Conservation (phyloP, 2,888 invertebrate species). For the Pammene fasciana region DNA sequence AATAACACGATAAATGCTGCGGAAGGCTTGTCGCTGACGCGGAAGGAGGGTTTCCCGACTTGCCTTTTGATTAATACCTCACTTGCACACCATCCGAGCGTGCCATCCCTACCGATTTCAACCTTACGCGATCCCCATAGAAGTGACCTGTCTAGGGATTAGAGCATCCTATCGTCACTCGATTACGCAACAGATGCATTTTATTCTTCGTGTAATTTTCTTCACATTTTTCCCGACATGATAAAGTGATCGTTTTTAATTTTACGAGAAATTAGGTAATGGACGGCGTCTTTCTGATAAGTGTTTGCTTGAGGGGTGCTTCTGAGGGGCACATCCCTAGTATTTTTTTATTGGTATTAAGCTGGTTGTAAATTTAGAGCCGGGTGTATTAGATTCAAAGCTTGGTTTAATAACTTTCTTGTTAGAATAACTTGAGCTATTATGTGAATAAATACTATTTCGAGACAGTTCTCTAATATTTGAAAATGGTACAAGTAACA, state of each 20-base stretch:
- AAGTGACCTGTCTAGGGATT: constrained; percentile 44
- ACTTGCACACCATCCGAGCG: constrained; percentile 53
- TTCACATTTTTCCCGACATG: constrained; percentile 53
- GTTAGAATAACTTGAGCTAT: background rate
- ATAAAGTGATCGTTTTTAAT: constrained; percentile 71
- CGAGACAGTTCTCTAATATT: too few relatives aligned
- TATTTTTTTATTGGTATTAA: constrained; percentile 31
- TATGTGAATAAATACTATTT: background rate
- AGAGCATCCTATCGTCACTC: constrained; percentile 49
- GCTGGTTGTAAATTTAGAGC: constrained; percentile 38
- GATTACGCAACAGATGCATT: constrained; percentile 76
- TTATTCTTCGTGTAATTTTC: constrained; percentile 72
- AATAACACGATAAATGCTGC: constrained; percentile 82
- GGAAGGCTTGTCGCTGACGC: constrained; percentile 81
- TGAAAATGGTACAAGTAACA: too few relatives aligned
- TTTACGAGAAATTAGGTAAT: constrained; percentile 47
- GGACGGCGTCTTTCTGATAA: constrained; percentile 36
- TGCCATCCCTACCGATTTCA: constrained; percentile 10
- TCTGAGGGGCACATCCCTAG: constrained; percentile 25
- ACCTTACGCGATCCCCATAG: constrained; percentile 15
- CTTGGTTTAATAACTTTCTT: constrained; percentile 25
- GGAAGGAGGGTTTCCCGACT: constrained; percentile 66
- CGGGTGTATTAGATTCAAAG: constrained; percentile 32
- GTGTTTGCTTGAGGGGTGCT: constrained; percentile 31
- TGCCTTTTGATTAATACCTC: constrained; percentile 68